Evolutionary conservation across 2,888 invertebrate species (phyloP), one percentile per base, ranked within the genome.

Genomic region (Euphydryas editha): DNA sequence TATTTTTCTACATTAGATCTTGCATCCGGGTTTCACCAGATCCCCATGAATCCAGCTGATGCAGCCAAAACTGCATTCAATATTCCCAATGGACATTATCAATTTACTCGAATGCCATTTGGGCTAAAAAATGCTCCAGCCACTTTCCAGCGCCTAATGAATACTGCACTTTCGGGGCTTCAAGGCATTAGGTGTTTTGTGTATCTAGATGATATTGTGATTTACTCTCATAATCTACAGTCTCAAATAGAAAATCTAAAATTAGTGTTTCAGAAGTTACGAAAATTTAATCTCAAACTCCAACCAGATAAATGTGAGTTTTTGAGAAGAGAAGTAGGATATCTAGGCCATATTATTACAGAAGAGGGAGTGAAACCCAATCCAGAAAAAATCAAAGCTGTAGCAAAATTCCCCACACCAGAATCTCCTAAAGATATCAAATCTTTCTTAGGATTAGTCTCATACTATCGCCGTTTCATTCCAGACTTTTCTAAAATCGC

Each of bases 401-500:
- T n/a, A n/a, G n/a, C n/a, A n/a, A n/a, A n/a, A n/a, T n/a, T n/a
- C n/a, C n/a, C 39, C 11, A 2, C 4, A 39, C 39, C 39, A 0
- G 11, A 39, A 15, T 39, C 11, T 4, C 39, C 11, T 4, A 39
- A 7, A 57, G 72, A 73, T 13, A 71, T 73, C 4, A 73, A 74
- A 68, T 69, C 69, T 2, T 74, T 76, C 36, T 57, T 75, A 3
- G 84, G 84, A 4, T 59, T 86, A 10, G 69, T 76, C 0, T 80
- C 81, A 0, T 86, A 84, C 65, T 85, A 86, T 57, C 59, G 84
- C 13, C 73, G 80, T 44, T 87, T 85, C 61, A 85, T 87, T 0
- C 59, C 69, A 30, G 64, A 81, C 10, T 85, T 82, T 60, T 71
- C 80, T 1, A 73, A 76, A 57, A 63, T 78, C 2, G 73, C 81